Conservation (phyloP, 1,140 invertebrate species). For the Drosophila pandora region DNA sequence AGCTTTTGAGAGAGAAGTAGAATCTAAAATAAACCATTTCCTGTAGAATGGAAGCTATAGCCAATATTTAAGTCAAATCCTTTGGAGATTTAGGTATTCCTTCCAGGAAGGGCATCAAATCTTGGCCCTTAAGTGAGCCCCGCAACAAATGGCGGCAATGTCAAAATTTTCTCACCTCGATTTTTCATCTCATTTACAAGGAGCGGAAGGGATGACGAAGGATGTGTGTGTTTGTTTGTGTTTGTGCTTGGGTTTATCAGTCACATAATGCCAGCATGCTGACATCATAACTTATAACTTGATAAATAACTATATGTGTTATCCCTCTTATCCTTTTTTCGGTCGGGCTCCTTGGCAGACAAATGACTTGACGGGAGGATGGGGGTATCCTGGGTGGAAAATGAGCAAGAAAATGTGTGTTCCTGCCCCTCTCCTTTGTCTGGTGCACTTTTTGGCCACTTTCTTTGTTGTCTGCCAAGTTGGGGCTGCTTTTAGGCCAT, state of each 20-base stretch:
- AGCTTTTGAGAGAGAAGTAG: not conserved
- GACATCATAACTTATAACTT: conserved; percentile 82
- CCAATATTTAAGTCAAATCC: not conserved
- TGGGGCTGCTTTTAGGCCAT: conserved; percentile 17
- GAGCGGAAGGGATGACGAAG: conserved; percentile 9
- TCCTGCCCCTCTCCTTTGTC: conserved; percentile 26
- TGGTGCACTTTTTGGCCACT: conserved; percentile 21
- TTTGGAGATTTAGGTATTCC: not conserved
- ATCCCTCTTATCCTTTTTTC: conserved; percentile 52
- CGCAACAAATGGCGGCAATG: conserved; percentile 66
- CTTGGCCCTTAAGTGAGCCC: conserved; percentile 43
- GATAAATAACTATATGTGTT: conserved; percentile 77
- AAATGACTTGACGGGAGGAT: conserved; percentile 72
- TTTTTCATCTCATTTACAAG: conserved; percentile 77
- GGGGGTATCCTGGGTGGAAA: not conserved
- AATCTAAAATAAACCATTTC: not conserved
- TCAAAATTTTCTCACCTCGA: conserved; percentile 77
- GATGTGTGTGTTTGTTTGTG: conserved; percentile 33
- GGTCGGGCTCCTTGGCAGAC: conserved; percentile 46
- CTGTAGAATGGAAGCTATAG: not conserved
- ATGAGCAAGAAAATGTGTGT: conserved; percentile 19
- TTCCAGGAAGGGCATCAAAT: conserved; percentile 2
- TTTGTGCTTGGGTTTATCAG: conserved; percentile 68
- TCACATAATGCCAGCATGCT: conserved; percentile 76
- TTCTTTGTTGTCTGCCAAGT: conserved; percentile 15